Evolutionary conservation across 2,113 vertebrate genomes (phyloP).

Genomic region (Orcinus orca): DNA sequence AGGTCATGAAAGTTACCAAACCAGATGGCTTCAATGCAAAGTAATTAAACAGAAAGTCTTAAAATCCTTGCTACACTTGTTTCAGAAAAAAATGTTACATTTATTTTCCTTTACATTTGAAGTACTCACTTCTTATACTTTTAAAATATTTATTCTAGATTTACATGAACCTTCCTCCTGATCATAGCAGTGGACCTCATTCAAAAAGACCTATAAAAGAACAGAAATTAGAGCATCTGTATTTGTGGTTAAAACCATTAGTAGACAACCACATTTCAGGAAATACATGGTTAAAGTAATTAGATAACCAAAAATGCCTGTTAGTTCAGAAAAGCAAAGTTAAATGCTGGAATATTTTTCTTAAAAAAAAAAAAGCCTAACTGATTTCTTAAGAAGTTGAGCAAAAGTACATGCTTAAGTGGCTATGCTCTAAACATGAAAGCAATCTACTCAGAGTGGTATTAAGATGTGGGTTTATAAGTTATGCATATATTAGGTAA

Average conservation of each 20-base stretch:
- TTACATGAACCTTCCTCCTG: constrained; percentile 8
- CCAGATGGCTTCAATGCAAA: constrained; percentile 77
- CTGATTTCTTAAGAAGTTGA: constrained; percentile 57
- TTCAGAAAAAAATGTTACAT: constrained; percentile 66
- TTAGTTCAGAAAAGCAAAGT: constrained; percentile 45
- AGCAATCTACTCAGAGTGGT: background rate
- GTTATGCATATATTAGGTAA: background rate
- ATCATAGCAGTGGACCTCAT: background rate
- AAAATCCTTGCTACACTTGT: constrained; percentile 59
- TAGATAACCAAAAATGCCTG: constrained; percentile 48
- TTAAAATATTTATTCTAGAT: constrained; percentile 58
- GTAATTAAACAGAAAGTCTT: constrained; percentile 77
- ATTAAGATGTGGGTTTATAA: constrained; percentile 36
- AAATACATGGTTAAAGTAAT: constrained; percentile 53
- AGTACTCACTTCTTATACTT: constrained; percentile 34
- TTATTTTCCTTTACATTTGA: constrained; percentile 61
- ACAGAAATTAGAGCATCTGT: constrained; percentile 10
- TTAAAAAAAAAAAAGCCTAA: background rate
- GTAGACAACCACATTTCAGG: constrained; percentile 47
- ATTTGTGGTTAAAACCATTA: constrained; percentile 45
- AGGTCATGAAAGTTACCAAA: constrained; percentile 81
- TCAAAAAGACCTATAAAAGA: constrained; percentile 24
- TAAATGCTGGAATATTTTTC: background rate
- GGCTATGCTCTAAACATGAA: background rate
- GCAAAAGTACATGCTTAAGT: constrained; percentile 22